These are phyloP conservation scores for Anhinga anhinga DNA, from an alignment of 2,113 vertebrate species.

Conservation along the genomic window DNA sequence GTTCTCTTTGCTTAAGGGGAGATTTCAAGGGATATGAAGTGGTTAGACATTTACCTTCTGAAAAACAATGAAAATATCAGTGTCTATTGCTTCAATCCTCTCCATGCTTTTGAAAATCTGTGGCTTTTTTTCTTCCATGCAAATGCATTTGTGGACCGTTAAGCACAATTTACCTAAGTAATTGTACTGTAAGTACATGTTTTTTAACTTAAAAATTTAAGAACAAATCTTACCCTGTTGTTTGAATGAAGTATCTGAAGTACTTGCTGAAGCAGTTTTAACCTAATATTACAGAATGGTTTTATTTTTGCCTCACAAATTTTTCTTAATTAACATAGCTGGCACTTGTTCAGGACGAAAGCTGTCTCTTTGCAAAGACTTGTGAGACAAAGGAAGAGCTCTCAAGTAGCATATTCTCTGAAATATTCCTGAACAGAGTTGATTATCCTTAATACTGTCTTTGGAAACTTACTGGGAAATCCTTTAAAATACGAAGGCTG, in stretches of 20 bases:
- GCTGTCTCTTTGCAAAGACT: background rate
- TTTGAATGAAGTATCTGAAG: background rate
- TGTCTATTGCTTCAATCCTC: background rate
- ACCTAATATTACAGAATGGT: background rate
- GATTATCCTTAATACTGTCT: background rate
- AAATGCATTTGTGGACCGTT: background rate
- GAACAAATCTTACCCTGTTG: background rate
- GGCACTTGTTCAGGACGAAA: conserved; percentile 25
- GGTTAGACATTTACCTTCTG: background rate
- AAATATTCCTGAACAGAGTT: background rate
- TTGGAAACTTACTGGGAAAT: background rate
- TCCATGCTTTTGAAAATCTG: background rate
- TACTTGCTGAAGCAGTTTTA: background rate
- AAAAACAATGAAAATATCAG: background rate
- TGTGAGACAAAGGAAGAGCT: background rate
- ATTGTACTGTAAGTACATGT: background rate
- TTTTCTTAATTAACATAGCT: conserved; percentile 39
- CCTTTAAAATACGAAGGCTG: background rate
- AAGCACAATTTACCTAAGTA: background rate
- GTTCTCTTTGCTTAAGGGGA: background rate
- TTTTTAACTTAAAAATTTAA: background rate
- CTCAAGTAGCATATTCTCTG: background rate
- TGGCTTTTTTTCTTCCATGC: background rate
- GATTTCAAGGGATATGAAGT: background rate
- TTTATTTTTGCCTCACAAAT: background rate